These are phyloP conservation scores for Leptosomus discolor DNA, from an alignment of 2,113 vertebrate species.

Conservation along the genomic window DNA sequence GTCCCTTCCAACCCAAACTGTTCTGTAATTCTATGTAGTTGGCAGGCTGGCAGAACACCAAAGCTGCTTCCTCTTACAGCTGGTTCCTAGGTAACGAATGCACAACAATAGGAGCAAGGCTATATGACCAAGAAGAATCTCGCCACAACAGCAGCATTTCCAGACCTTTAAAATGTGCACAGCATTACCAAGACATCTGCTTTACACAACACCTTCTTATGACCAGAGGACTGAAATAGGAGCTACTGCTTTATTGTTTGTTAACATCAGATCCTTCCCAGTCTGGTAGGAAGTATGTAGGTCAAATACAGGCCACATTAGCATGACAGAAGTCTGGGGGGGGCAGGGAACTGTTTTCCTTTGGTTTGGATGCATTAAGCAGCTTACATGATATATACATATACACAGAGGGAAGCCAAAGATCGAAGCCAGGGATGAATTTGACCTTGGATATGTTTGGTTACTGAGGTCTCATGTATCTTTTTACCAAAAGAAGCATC, in stretches of 20 bases:
- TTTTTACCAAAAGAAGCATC: not conserved
- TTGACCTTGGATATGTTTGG: not conserved
- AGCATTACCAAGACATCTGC: not conserved
- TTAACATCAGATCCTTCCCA: not conserved
- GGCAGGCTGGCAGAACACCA: constrained; percentile 13
- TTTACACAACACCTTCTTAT: not conserved
- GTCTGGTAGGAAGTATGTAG: not conserved
- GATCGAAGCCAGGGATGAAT: not conserved
- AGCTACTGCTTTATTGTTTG: constrained; percentile 6
- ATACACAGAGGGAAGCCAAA: not conserved
- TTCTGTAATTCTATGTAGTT: no score
- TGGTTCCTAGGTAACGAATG: constrained; percentile 48
- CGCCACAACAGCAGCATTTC: not conserved
- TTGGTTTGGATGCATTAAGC: not conserved
- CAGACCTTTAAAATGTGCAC: not conserved
- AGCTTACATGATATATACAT: not conserved
- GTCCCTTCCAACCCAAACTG: no score
- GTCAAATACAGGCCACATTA: not conserved
- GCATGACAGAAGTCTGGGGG: not conserved
- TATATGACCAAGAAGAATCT: not conserved
- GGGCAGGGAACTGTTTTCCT: not conserved
- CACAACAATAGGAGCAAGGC: not conserved
- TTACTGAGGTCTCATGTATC: not conserved
- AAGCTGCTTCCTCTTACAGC: constrained; percentile 44
- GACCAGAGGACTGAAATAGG: not conserved